phyloP scores from a whole-genome alignment of 2,888 invertebrate species.

The Sussaba pulchella region DNA sequence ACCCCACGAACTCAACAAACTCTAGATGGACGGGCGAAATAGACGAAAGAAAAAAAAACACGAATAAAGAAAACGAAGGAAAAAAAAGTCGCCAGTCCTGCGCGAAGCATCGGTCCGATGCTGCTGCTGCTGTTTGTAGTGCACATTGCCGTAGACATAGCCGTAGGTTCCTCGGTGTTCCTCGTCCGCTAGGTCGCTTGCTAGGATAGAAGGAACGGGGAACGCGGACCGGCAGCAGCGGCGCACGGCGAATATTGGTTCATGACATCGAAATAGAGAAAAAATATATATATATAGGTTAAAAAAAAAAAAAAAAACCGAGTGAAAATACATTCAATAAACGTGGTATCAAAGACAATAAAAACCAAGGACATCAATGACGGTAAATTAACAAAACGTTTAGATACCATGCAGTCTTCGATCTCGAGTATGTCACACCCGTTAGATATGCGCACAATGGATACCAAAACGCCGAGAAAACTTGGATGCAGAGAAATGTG shows the following conservation, averaged over 20 bases:
- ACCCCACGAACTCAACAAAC: constrained; percentile 62
- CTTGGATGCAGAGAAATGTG: background rate
- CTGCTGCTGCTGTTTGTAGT: constrained; percentile 37
- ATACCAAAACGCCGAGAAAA: background rate
- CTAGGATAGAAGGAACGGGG: constrained; percentile 36
- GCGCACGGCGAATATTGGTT: constrained; percentile 7
- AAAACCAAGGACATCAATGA: no score
- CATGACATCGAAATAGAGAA: constrained; percentile 8
- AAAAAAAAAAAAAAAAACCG: background rate
- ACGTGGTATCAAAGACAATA: background rate
- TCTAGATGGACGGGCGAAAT: constrained; percentile 20
- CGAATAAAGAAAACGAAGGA: constrained; percentile 25
- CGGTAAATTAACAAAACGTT: no score
- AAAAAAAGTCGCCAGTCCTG: constrained; percentile 62
- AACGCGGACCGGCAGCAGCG: constrained; percentile 28
- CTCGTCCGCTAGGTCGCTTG: background rate
- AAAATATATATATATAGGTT: background rate
- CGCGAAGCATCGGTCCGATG: constrained; percentile 47
- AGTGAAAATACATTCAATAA: background rate
- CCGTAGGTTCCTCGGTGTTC: background rate
- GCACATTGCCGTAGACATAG: constrained; percentile 40
- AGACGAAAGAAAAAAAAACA: background rate
- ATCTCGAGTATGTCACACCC: no score
- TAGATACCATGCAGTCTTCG: no score
- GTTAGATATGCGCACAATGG: no score